These are phyloP conservation scores for Sebastes matsubarae DNA, from an alignment of 2,797 vertebrate species.

Conservation along the genomic window DNA sequence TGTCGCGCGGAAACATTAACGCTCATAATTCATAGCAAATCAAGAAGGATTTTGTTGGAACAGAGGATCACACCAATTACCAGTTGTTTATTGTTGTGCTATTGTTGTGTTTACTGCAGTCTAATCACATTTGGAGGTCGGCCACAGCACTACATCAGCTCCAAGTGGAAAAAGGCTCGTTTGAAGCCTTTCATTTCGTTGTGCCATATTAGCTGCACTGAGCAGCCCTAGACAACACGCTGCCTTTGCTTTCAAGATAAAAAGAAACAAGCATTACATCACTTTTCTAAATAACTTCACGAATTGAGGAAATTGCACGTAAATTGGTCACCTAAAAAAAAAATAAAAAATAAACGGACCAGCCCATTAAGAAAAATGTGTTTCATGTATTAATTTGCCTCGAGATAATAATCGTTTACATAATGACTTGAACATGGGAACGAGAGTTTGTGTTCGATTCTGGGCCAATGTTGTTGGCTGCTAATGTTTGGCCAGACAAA, in stretches of 20 bases:
- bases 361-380: slow-evolving; percentile 75
- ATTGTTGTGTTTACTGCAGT: slow-evolving; percentile 74
- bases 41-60: slow-evolving; percentile 72
- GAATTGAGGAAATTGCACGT: slow-evolving; percentile 80
- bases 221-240: slow-evolving; percentile 74
- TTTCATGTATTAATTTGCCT: slow-evolving; percentile 82
- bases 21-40: slow-evolving; percentile 74
- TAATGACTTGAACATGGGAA: slow-evolving; percentile 79
- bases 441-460: slow-evolving; percentile 68
- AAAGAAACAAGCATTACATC: slow-evolving; percentile 80
- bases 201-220: slow-evolving; percentile 79
- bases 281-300: slow-evolving; percentile 79
- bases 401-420: slow-evolving; percentile 78
- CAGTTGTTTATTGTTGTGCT: slow-evolving; percentile 76
- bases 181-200: slow-evolving; percentile 83
- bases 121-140: slow-evolving; percentile 82
- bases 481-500: slow-evolving; percentile 69
- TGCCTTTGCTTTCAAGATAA: slow-evolving; percentile 82
- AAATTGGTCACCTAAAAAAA: slow-evolving; percentile 80
- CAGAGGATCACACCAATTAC: slow-evolving; percentile 76
- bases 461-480: slow-evolving; percentile 59
- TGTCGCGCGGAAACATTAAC: slow-evolving; percentile 55
- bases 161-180: slow-evolving; percentile 74
- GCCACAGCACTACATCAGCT: slow-evolving; percentile 75
- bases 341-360: slow-evolving; percentile 40